Conservation (phyloP, 2,888 invertebrate genomes). For the Acanthoscelides obtectus region DNA sequence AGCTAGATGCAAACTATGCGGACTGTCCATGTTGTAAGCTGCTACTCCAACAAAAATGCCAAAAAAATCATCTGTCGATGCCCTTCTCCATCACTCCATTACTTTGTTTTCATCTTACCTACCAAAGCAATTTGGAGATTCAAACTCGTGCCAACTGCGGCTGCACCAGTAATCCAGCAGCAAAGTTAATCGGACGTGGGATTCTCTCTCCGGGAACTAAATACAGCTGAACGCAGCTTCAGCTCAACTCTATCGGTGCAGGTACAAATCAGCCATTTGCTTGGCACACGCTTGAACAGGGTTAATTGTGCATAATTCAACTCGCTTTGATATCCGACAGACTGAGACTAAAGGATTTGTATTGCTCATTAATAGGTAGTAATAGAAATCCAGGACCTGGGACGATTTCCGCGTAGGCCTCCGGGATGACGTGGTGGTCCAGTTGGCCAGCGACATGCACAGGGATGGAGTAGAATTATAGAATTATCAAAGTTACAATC, state of each 20-base stretch:
- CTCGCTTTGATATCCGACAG: constrained; percentile 12
- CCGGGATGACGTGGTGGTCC: neutral
- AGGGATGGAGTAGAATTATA: no score
- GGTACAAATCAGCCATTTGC: neutral
- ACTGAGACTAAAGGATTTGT: constrained; percentile 16
- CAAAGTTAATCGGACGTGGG: neutral
- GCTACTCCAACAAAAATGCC: no score
- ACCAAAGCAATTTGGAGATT: no score
- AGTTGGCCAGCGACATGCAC: neutral
- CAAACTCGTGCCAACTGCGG: neutral
- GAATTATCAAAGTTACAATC: no score
- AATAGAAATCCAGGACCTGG: constrained; percentile 17
- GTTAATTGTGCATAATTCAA: constrained; percentile 6
- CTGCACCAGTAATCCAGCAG: neutral
- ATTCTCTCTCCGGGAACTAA: neutral
- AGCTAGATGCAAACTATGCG: no score
- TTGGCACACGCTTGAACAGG: neutral
- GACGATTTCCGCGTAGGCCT: constrained; percentile 11
- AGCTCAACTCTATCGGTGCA: neutral
- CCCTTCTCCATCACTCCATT: no score
- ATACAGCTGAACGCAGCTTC: no score
- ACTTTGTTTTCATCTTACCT: no score
- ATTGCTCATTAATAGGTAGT: constrained; percentile 22
- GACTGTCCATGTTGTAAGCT: no score
- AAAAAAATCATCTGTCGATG: no score